Conservation (phyloP, 64 coral and sea anemone species). For the Acropora tenuis region DNA sequence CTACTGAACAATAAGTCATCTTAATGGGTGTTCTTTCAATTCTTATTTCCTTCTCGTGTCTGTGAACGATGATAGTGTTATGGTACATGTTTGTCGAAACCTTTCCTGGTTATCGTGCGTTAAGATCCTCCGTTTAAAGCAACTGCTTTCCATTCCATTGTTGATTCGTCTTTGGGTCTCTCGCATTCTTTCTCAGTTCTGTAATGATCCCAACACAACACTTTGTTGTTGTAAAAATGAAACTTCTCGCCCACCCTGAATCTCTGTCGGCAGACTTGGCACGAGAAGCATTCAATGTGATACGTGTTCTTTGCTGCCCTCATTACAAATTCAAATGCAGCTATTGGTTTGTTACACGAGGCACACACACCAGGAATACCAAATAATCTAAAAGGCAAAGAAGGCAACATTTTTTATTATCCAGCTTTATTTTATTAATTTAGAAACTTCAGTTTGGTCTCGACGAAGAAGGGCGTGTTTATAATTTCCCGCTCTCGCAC, state of each 20-base stretch:
- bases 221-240: constrained; percentile 92
- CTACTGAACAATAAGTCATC: too few relatives aligned
- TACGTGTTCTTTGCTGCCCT: constrained; percentile 79
- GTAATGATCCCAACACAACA: constrained; percentile 82
- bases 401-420: neutral
- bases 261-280: constrained; percentile 81
- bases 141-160: neutral
- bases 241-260: constrained; percentile 87
- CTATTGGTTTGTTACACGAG: constrained; percentile 81
- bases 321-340: constrained; percentile 92
- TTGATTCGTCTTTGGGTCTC: neutral
- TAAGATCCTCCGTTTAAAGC: neutral
- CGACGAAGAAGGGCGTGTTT: too few relatives aligned
- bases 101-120: neutral
- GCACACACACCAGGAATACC: constrained; percentile 89
- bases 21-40: too few relatives aligned
- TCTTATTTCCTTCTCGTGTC: too few relatives aligned
- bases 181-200: constrained; percentile 36
- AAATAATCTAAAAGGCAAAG: constrained; percentile 68
- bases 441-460: too few relatives aligned
- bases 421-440: neutral
- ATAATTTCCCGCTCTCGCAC: too few relatives aligned
- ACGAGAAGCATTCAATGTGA: constrained; percentile 92
- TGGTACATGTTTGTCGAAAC: too few relatives aligned
- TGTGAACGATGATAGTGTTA: too few relatives aligned